Evolutionary conservation across 2,113 vertebrate genomes (phyloP).

Genomic region (Salvator merianae): DNA sequence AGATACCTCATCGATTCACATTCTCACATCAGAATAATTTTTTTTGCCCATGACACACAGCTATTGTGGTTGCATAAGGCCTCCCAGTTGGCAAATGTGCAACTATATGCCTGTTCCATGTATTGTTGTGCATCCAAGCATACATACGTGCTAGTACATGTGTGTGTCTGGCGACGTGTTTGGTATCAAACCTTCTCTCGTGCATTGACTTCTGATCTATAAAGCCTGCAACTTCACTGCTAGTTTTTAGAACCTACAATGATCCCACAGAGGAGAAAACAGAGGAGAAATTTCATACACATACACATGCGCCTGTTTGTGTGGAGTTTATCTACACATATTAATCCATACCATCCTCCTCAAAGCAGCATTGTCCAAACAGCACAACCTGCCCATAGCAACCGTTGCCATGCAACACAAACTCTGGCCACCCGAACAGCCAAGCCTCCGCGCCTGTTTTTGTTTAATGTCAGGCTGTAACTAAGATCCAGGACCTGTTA

Average conservation of each 20-base stretch:
- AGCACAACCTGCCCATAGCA: conserved; percentile 66
- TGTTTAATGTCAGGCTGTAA: conserved; percentile 59
- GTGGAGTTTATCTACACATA: background rate
- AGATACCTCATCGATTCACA: background rate
- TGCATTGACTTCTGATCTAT: background rate
- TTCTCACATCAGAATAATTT: too few relatives aligned
- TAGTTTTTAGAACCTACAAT: background rate
- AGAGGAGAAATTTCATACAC: background rate
- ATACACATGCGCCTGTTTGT: background rate
- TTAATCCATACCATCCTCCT: conserved; percentile 38
- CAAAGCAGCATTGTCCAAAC: conserved; percentile 63
- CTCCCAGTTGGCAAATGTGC: too few relatives aligned
- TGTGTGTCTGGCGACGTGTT: too few relatives aligned
- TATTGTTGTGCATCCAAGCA: background rate
- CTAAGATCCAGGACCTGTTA: conserved; percentile 33
- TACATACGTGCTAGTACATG: too few relatives aligned
- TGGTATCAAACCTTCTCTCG: too few relatives aligned
- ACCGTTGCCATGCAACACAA: conserved; percentile 63
- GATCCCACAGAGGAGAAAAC: background rate
- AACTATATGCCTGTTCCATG: background rate
- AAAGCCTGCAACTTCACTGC: background rate
- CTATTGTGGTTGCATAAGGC: too few relatives aligned
- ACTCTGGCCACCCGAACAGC: conserved; percentile 60
- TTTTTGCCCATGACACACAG: background rate
- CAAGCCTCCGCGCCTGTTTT: conserved; percentile 57